These are phyloP conservation scores for Lycophotia porphyrea DNA, from an alignment of 2,888 invertebrate species.

Conservation along the genomic window DNA sequence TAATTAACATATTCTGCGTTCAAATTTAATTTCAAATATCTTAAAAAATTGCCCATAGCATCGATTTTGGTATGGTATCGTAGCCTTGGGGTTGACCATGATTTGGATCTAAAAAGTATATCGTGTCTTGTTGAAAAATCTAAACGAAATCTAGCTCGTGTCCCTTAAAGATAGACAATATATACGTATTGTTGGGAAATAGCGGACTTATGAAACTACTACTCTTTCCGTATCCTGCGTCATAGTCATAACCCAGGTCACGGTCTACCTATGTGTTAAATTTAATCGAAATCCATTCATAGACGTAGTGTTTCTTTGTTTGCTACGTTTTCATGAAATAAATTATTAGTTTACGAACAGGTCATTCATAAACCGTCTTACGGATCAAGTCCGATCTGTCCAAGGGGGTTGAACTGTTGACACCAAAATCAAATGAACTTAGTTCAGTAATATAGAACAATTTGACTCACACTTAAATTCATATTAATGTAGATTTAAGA, in stretches of 20 bases:
- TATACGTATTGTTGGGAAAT: not conserved
- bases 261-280: not conserved
- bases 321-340: conserved; percentile 3
- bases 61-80: conserved; percentile 16
- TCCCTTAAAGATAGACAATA: not conserved
- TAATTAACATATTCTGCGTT: not conserved
- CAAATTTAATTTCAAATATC: not conserved
- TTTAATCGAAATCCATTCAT: not conserved
- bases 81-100: not conserved
- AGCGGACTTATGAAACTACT: conserved; percentile 3
- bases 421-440: conserved; percentile 13
- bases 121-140: not conserved
- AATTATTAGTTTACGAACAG: not conserved
- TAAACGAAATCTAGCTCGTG: not conserved
- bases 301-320: not conserved
- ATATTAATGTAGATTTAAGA: not conserved
- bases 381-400: not conserved
- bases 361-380: not conserved
- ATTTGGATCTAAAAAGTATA: not conserved
- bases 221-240: not conserved
- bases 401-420: conserved; percentile 7
- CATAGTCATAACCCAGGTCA: not conserved
- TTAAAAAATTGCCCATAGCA: not conserved
- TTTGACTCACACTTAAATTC: conserved; percentile 8
- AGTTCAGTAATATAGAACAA: conserved; percentile 12